Conservation (phyloP, 1,140 invertebrate species). For the Drosophila mojavensis region DNA sequence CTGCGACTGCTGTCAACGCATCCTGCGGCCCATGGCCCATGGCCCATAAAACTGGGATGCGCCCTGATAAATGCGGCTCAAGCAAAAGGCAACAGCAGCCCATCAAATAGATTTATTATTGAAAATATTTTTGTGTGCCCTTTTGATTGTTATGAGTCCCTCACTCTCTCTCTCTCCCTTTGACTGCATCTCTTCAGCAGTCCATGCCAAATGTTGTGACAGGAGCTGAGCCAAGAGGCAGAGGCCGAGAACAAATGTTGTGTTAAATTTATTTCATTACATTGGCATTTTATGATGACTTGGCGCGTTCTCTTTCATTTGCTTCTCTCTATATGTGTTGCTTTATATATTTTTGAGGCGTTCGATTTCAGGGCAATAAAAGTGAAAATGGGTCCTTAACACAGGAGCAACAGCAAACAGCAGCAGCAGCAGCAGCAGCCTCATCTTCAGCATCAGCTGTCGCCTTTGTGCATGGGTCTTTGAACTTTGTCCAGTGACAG, state of each 20-base stretch:
- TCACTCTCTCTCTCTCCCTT: too few species aligned
- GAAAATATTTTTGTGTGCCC: constrained; percentile 73
- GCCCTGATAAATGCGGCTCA: constrained; percentile 61
- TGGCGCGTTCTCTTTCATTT: constrained; percentile 51
- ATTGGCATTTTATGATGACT: constrained; percentile 76
- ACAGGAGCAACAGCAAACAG: constrained; percentile 37
- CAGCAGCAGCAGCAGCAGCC: constrained; percentile 41
- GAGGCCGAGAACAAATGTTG: constrained; percentile 67
- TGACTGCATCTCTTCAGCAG: too few species aligned
- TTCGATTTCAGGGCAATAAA: constrained; percentile 73
- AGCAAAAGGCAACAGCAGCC: constrained; percentile 23
- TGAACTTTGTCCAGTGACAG: constrained; percentile 41
- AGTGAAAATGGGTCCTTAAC: constrained; percentile 63
- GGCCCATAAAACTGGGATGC: constrained; percentile 47
- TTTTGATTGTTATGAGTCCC: constrained; percentile 59
- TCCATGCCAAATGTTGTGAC: constrained; percentile 47
- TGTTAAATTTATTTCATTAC: constrained; percentile 78
- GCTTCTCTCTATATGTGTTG: constrained; percentile 39
- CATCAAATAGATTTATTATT: constrained; percentile 83
- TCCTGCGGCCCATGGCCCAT: constrained; percentile 40
- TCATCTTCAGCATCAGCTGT: constrained; percentile 52
- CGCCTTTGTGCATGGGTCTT: constrained; percentile 35
- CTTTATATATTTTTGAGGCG: constrained; percentile 51
- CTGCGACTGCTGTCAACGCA: constrained; percentile 72
- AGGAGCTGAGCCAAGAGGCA: constrained; percentile 12